phyloP scores from a whole-genome alignment of 2,113 vertebrate genomes.

The Neogale vison region DNA sequence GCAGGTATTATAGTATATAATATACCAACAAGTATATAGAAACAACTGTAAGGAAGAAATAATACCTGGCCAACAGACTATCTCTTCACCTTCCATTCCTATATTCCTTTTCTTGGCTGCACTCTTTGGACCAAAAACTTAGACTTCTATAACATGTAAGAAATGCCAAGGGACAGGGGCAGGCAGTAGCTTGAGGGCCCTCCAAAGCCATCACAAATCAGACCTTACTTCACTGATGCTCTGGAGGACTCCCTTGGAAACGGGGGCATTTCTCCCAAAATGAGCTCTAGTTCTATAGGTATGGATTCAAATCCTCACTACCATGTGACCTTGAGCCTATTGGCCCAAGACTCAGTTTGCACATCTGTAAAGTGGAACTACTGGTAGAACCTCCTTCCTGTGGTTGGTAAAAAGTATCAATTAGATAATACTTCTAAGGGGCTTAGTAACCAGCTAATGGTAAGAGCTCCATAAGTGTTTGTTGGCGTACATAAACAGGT shows the following conservation, averaged over 20 bases:
- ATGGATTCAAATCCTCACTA: background rate
- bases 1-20: accelerated
- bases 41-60: background rate
- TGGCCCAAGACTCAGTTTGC: background rate
- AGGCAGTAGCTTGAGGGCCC: no score
- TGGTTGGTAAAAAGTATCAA: background rate
- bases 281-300: background rate
- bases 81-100: background rate
- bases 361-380: background rate
- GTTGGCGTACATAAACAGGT: background rate
- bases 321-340: background rate
- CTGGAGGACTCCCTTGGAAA: background rate
- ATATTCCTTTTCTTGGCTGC: background rate
- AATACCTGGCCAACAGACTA: background rate
- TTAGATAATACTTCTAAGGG: background rate
- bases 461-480: background rate
- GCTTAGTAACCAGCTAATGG: background rate
- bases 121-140: background rate
- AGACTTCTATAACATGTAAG: background rate
- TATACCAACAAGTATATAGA: no score
- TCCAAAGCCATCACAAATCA: no score
- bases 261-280: background rate
- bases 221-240: background rate
- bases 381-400: background rate
- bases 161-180: background rate